Percentiles rank a stretch among this genome's conserved stretches.
These are phyloP conservation scores for Hartigia nigra DNA, from an alignment of 2,888 invertebrate genomes.

Conservation along the genomic window DNA sequence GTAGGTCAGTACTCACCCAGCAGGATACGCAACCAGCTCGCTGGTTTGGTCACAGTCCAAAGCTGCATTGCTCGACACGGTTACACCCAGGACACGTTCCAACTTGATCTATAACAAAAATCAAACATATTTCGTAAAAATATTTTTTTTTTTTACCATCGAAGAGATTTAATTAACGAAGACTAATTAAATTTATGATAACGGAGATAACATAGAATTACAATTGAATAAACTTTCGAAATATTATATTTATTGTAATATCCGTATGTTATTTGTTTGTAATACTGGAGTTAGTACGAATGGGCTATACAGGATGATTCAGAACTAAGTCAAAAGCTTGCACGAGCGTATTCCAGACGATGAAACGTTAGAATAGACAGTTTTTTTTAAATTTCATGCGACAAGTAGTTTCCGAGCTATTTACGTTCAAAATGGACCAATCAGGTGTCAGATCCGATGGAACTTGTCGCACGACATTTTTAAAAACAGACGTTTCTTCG, in stretches of 20 bases:
- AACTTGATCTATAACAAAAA: slow-evolving; percentile 86
- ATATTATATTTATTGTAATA: neutral
- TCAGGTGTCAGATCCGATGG: too few species aligned
- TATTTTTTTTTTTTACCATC: too few species aligned
- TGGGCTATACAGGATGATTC: neutral
- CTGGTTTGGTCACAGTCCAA: slow-evolving; percentile 88
- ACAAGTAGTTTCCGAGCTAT: too few species aligned
- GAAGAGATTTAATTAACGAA: neutral
- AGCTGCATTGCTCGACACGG: slow-evolving; percentile 93
- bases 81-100: slow-evolving; percentile 93
- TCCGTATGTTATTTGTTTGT: neutral
- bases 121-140: slow-evolving; percentile 22
- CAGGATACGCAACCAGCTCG: slow-evolving; percentile 94
- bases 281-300: neutral
- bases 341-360: too few species aligned
- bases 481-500: too few species aligned
- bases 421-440: too few species aligned
- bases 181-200: neutral
- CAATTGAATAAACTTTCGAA: neutral
- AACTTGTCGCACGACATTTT: too few species aligned
- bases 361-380: too few species aligned
- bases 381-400: too few species aligned
- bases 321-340: too few species aligned
- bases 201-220: too few species aligned
- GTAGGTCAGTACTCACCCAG: slow-evolving; percentile 82